These are phyloP conservation scores for Philypnodon macrostomus DNA, from an alignment of 2,797 vertebrate genomes.

Conservation along the genomic window DNA sequence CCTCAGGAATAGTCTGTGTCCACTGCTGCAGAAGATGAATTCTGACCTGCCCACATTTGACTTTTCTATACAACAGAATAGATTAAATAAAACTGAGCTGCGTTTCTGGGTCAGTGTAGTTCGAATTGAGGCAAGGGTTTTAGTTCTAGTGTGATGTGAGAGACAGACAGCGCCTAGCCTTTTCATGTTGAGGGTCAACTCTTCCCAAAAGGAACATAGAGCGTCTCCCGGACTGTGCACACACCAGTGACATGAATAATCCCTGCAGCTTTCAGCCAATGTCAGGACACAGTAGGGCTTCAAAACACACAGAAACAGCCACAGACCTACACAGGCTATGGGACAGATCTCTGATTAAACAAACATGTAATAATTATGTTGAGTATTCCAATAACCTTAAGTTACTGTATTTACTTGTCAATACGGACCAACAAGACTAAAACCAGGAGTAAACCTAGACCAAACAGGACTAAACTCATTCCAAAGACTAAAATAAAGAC, in stretches of 20 bases:
- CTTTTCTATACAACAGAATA: background rate
- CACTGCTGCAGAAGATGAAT: conserved; percentile 22
- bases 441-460: no score
- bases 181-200: conserved; percentile 49
- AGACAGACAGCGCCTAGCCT: conserved; percentile 34
- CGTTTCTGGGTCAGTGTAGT: conserved; percentile 56
- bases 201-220: conserved; percentile 43
- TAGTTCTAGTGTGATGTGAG: conserved; percentile 20
- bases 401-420: no score
- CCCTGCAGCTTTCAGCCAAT: conserved; percentile 45
- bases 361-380: conserved; percentile 9
- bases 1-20: conserved; percentile 12
- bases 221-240: conserved; percentile 47
- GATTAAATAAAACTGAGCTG: conserved; percentile 15
- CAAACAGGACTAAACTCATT: no score
- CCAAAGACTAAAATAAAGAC: no score
- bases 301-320: conserved; percentile 33
- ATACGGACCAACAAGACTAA: no score
- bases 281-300: conserved; percentile 40
- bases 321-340: conserved; percentile 31
- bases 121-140: conserved; percentile 24
- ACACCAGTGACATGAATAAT: conserved; percentile 56
- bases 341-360: conserved; percentile 40
- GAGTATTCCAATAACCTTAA: no score
- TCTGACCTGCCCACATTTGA: conserved; percentile 16